A percentile compares a stretch with the other conserved stretches of the same genome.
phyloP scores from a whole-genome alignment of 2,797 vertebrate species.

The Psittacula derbiana region DNA sequence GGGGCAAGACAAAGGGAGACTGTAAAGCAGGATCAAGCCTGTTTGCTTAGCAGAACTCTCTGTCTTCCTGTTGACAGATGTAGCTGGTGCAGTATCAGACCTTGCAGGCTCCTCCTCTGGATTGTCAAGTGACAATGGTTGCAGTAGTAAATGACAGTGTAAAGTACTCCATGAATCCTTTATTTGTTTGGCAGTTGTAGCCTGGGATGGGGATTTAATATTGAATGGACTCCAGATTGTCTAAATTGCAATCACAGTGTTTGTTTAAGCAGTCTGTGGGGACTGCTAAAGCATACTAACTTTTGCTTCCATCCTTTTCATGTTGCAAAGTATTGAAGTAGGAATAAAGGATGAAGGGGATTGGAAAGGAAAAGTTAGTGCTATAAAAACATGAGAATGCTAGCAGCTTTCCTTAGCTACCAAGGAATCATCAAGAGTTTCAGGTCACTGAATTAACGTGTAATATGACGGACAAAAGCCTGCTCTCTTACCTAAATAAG shows the following conservation, averaged over 20 bases:
- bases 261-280: conserved; percentile 71
- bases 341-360: conserved; percentile 4
- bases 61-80: conserved; percentile 75
- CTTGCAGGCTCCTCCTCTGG: conserved; percentile 56
- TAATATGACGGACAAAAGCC: conserved; percentile 49
- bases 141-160: conserved; percentile 52
- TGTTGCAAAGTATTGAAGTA: conserved; percentile 57
- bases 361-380: conserved; percentile 25
- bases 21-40: conserved; percentile 66
- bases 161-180: conserved; percentile 70
- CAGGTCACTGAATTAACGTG: conserved; percentile 43
- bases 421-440: conserved; percentile 58
- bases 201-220: conserved; percentile 67
- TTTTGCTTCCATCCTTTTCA: conserved; percentile 70
- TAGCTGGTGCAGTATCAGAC: conserved; percentile 66
- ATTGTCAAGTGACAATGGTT: conserved; percentile 57
- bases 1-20: conserved; percentile 71
- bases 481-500: conserved; percentile 46
- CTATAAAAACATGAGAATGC: conserved; percentile 58
- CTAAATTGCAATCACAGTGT: conserved; percentile 71
- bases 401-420: conserved; percentile 37
- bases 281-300: conserved; percentile 72
- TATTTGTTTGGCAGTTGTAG: conserved; percentile 71
- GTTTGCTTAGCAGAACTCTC: conserved; percentile 70
- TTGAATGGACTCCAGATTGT: conserved; percentile 76